Conservation (phyloP, 2,113 vertebrate species). For the Neogobius melanostomus region DNA sequence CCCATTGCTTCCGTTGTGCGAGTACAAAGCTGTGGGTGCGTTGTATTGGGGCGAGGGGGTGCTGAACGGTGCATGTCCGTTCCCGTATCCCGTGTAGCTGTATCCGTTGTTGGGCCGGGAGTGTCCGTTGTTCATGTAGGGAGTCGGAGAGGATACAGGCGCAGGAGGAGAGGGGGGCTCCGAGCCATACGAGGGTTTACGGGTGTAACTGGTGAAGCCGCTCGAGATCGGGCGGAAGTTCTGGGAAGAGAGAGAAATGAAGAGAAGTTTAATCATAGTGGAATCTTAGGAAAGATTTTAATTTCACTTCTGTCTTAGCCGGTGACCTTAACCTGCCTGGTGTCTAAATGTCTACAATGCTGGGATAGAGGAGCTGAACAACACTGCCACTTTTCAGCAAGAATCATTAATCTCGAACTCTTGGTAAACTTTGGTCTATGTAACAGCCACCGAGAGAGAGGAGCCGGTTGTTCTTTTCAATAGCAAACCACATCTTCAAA, state of each 20-base stretch:
- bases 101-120: conserved; percentile 69
- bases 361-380: background rate
- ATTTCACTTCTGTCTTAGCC: no score
- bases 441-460: conserved; percentile 30
- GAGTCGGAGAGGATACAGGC: conserved; percentile 45
- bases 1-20: conserved; percentile 71
- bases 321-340: no score
- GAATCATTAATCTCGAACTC: background rate
- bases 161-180: conserved; percentile 43
- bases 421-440: conserved; percentile 23
- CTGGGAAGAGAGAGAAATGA: conserved; percentile 62
- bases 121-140: conserved; percentile 75
- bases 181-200: conserved; percentile 68
- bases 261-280: no score
- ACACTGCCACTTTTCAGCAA: background rate
- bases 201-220: conserved; percentile 70
- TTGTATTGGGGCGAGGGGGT: conserved; percentile 78
- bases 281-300: no score
- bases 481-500: conserved; percentile 54
- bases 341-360: no score
- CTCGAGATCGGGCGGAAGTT: conserved; percentile 82
- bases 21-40: conserved; percentile 76
- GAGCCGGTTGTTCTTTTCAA: conserved; percentile 15
- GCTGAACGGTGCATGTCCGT: conserved; percentile 76
- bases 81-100: conserved; percentile 44